Conservation (phyloP, 2,797 vertebrate species). For the Tokudaia muenninki region DNA sequence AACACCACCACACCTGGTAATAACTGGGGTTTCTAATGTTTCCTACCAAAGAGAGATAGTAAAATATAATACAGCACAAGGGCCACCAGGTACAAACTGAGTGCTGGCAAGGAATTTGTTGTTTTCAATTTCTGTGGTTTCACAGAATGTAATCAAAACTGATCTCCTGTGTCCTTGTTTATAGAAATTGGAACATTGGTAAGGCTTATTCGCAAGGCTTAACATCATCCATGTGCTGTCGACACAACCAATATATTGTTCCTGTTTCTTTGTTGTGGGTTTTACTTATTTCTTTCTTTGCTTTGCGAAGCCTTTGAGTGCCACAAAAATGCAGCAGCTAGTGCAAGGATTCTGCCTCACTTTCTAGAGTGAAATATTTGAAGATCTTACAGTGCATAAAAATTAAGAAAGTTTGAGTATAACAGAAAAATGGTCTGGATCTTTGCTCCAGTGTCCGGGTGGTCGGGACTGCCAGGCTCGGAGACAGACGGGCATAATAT, state of each 20-base stretch:
- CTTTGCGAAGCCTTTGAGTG: neutral
- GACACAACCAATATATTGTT: neutral
- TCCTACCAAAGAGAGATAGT: conserved; percentile 25
- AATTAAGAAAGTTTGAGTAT: conserved; percentile 41
- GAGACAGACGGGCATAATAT: too few relatives aligned
- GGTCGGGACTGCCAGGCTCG: too few relatives aligned
- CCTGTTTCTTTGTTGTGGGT: neutral
- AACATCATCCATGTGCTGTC: neutral
- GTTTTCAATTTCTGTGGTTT: neutral
- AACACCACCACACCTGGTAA: neutral
- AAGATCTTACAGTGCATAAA: neutral
- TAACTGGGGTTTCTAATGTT: neutral
- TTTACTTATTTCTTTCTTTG: neutral
- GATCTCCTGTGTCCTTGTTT: neutral
- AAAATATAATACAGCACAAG: conserved; percentile 7
- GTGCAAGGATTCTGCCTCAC: neutral
- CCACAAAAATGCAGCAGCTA: neutral
- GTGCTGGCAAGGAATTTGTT: neutral
- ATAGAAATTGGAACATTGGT: neutral
- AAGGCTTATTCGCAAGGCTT: conserved; percentile 15
- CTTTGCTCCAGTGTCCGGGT: too few relatives aligned
- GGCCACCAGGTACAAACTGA: neutral
- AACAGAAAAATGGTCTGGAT: neutral
- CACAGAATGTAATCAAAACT: neutral
- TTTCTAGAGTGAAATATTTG: neutral